phyloP scores from a whole-genome alignment of 2,113 vertebrate species.

The Cyprinodon tularosa region DNA sequence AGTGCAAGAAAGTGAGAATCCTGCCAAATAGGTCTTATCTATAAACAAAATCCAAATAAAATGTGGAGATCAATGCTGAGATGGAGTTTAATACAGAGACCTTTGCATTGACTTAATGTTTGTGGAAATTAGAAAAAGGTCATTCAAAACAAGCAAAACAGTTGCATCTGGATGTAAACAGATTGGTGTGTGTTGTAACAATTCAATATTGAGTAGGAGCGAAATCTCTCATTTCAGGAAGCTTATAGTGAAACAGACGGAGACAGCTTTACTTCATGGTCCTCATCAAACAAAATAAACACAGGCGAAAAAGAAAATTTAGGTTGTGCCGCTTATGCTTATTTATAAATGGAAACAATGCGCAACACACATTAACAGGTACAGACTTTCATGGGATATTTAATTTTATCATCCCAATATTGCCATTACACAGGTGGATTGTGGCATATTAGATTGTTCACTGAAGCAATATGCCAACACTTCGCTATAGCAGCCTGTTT shows the following conservation, averaged over 20 bases:
- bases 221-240: slow-evolving; percentile 24
- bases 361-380: neutral
- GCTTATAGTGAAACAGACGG: slow-evolving; percentile 33
- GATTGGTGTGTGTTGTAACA: neutral
- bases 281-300: slow-evolving; percentile 1
- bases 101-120: slow-evolving; percentile 20
- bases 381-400: neutral
- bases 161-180: slow-evolving; percentile 19
- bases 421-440: neutral
- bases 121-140: slow-evolving; percentile 11
- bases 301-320: neutral
- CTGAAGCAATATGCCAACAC: neutral
- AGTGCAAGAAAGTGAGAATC: slow-evolving; percentile 19
- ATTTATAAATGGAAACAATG: too few relatives aligned
- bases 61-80: slow-evolving; percentile 44
- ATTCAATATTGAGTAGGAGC: slow-evolving; percentile 3
- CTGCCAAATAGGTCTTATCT: slow-evolving; percentile 52
- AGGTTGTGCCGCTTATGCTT: neutral
- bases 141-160: slow-evolving; percentile 4
- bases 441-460: neutral
- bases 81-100: slow-evolving; percentile 41
- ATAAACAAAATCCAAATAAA: slow-evolving; percentile 50
- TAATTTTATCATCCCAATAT: neutral
- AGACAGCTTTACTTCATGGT: neutral
- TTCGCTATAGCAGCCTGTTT: neutral